Base-by-base conservation (phyloP, 2,113 vertebrate genomes). In the Sula dactylatra region DNA sequence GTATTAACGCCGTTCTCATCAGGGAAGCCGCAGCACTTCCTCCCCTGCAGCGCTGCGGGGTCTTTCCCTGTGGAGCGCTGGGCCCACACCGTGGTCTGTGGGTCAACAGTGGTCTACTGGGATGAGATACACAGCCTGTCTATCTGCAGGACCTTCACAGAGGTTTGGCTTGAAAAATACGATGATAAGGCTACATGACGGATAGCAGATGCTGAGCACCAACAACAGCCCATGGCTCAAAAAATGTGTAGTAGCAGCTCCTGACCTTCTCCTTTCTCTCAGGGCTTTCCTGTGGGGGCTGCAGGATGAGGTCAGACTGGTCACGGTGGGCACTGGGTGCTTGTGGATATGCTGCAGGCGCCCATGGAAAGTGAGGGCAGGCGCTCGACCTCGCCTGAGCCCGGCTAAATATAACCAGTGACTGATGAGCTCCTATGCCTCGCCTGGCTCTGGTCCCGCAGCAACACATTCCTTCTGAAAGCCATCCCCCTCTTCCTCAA, bases 311-410 rank as follows among this genome's bases (percentile, higher is more conserved):
- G 7, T 58, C 42, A 85, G 45, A 29, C 61, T 19, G 31, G 56
- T 61, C 52, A 86, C 0, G 1, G 47, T 0, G 0, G 47, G 52
- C 38, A 59, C 20, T 1, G 3, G 47, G 42, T 71, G n/a, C 70
- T 62, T 10, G 18, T 32, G 14, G 22, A 2, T 6, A 34, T 34
- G 79, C 70, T 11, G 7, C 11, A 26, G 50, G 36, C 0, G 0
- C 55, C 73, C n/a, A 54, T 4, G 3, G 50, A 22, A 49, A 42
- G 61, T 4, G 7, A 27, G 34, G 55, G 69, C 22, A n/a, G 22
- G 32, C 1, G 0, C 77, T 42, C 0, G 2, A 79, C 69, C 76
- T 81, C 5, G 1, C 11, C 90, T 50, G 61, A 84, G 73, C 78
- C 44, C 11, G 8, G 82, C 82, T 94, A 90, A 90, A 93, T 69